A percentile compares a stretch with the other conserved stretches of the same genome.
Evolutionary conservation across 2,888 invertebrate species (phyloP).

Genomic region (Argyra leucocephala): DNA sequence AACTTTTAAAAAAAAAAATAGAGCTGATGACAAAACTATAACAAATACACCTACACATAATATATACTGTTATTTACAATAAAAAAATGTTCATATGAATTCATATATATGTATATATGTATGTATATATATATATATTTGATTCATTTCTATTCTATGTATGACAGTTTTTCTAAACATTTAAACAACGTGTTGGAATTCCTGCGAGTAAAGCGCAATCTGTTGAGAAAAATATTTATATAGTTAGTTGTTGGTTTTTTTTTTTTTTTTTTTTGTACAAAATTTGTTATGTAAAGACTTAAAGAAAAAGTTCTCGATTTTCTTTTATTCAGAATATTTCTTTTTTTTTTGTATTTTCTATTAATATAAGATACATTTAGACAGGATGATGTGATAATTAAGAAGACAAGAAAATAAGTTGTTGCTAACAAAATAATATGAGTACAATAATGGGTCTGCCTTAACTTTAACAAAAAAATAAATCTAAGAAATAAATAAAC

Average conservation of each 20-base stretch:
- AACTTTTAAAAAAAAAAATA: background rate
- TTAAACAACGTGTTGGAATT: background rate
- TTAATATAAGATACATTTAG: background rate
- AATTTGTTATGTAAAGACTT: background rate
- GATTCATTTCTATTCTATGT: no score
- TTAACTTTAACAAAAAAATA: no score
- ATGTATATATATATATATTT: background rate
- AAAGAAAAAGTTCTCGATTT: background rate
- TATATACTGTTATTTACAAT: no score
- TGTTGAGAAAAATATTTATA: background rate
- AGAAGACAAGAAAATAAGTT: background rate
- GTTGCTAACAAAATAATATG: background rate
- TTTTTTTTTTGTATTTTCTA: background rate
- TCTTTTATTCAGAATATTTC: background rate
- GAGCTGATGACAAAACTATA: background rate
- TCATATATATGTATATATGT: background rate
- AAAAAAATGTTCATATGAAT: no score
- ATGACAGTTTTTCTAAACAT: background rate
- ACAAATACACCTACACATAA: background rate
- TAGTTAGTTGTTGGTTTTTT: background rate
- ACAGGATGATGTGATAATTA: constrained; percentile 6
- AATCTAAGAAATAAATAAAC: no score
- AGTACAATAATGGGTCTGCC: constrained; percentile 1
- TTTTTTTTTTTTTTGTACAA: background rate
- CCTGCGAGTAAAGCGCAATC: background rate